A percentile compares a stretch with the other conserved stretches of the same genome.
phyloP scores from a whole-genome alignment of 2,797 vertebrate species.

The Sphenodon punctatus region DNA sequence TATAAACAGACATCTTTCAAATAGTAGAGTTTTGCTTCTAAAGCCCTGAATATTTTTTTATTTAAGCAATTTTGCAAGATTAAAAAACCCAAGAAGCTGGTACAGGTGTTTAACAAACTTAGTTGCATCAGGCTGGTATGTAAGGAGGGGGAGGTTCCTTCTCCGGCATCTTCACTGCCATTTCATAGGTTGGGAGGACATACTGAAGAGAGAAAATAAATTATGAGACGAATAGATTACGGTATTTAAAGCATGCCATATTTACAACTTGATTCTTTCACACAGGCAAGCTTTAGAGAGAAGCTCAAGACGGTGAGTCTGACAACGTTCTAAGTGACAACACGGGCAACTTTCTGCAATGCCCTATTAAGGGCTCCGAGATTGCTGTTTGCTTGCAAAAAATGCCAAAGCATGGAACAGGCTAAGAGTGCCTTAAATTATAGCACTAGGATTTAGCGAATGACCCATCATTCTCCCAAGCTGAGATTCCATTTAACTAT shows the following conservation, averaged over 20 bases:
- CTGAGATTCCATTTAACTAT: too few relatives aligned
- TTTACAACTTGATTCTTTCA: background rate
- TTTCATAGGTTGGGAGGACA: constrained; percentile 96
- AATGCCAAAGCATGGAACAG: too few relatives aligned
- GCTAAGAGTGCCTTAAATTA: too few relatives aligned
- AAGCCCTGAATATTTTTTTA: constrained; percentile 68
- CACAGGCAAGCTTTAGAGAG: background rate
- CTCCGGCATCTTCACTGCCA: constrained; percentile 98
- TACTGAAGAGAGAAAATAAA: constrained; percentile 79
- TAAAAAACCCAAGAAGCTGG: constrained; percentile 72
- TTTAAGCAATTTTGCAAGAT: constrained; percentile 73
- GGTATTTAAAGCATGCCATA: background rate
- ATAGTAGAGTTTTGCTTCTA: constrained; percentile 64
- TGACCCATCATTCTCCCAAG: too few relatives aligned
- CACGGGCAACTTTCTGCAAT: too few relatives aligned
- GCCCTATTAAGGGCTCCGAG: too few relatives aligned
- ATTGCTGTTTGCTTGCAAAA: too few relatives aligned
- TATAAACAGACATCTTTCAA: constrained; percentile 71
- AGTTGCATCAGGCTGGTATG: constrained; percentile 86
- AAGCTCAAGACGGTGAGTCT: too few relatives aligned
- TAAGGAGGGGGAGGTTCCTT: constrained; percentile 97
- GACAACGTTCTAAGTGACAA: too few relatives aligned
- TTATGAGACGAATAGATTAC: background rate
- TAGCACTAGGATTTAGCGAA: too few relatives aligned
- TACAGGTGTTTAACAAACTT: constrained; percentile 64